Conservation (phyloP, 1,140 invertebrate species). For the Bombus affinis region DNA sequence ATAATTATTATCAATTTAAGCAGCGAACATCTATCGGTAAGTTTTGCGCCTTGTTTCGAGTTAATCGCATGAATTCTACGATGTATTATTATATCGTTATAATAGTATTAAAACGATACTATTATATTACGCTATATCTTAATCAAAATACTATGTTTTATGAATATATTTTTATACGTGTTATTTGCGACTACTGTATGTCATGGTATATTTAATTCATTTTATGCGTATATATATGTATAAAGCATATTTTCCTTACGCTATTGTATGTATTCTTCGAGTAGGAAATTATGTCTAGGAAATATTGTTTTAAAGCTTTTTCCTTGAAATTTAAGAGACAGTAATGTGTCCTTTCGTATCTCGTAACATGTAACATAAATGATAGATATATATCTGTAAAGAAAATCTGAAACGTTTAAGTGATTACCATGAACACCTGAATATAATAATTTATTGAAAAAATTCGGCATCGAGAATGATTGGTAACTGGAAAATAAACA, state of each 20-base stretch:
- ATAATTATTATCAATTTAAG: not conserved
- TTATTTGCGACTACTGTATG: no score
- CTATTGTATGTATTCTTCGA: no score
- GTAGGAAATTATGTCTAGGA: no score
- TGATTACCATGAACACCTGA: not conserved
- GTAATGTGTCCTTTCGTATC: not conserved
- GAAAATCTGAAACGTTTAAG: not conserved
- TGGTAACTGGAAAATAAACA: not conserved
- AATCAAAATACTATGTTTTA: no score
- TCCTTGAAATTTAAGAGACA: not conserved
- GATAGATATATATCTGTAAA: no score
- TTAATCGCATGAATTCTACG: not conserved
- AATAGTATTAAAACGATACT: not conserved
- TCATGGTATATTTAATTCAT: no score
- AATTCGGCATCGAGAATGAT: not conserved
- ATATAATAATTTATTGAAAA: not conserved
- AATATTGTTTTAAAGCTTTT: no score
- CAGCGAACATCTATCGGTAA: not conserved
- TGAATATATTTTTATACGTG: no score
- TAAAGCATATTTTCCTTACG: no score
- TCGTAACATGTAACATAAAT: not conserved
- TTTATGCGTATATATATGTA: no score
- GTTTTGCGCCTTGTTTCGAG: not conserved
- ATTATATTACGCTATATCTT: no score
- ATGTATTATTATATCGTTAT: not conserved